Conservation (phyloP, 2,888 invertebrate genomes). For the Macaria notata region DNA sequence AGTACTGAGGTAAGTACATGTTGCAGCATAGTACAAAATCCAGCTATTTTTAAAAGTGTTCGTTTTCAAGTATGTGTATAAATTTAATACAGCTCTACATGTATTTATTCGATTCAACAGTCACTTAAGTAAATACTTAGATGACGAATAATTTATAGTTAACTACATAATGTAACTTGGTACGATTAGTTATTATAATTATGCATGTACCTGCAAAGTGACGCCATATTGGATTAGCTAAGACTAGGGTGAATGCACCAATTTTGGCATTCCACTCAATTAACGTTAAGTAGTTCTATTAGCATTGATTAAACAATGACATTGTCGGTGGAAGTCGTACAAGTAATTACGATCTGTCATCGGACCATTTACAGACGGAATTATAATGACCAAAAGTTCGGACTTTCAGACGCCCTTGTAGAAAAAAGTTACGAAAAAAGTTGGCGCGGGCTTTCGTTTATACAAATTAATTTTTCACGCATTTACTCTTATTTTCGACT, state of each 20-base stretch:
- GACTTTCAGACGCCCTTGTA: conserved; percentile 42
- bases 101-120: no score
- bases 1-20: no score
- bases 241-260: conserved; percentile 12
- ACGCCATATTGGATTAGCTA: conserved; percentile 17
- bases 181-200: no score
- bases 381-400: conserved; percentile 29
- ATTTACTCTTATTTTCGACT: conserved; percentile 22
- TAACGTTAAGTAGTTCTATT: conserved; percentile 21
- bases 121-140: no score
- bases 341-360: conserved; percentile 30
- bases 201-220: not conserved
- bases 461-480: conserved; percentile 14
- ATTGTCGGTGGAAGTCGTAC: conserved; percentile 21
- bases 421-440: conserved; percentile 45
- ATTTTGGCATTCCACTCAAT: conserved; percentile 17
- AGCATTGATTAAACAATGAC: conserved; percentile 25
- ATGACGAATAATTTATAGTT: no score
- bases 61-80: no score
- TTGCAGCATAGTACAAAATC: no score
- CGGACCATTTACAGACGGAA: conserved; percentile 23
- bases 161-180: no score
- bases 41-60: no score
- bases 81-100: no score
- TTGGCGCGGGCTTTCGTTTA: conserved; percentile 41